Base-by-base conservation (phyloP, 2,797 vertebrate genomes). In the Acomys russatus region DNA sequence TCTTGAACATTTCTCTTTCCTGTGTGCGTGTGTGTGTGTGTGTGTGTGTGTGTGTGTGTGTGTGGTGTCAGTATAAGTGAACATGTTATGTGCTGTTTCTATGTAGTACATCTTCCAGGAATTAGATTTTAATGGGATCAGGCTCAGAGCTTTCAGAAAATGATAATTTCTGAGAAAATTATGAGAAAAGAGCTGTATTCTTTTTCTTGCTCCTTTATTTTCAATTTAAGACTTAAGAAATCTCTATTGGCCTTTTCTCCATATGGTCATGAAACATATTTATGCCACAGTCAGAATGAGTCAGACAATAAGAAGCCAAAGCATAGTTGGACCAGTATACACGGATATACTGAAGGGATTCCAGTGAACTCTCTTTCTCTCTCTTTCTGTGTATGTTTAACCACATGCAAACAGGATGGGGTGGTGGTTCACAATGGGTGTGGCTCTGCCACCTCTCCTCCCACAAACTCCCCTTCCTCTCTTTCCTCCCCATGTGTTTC, bases 401-500 rank as follows among this genome's bases (percentile, higher is more conserved):
- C 97, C 96, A 91, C 96, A 97, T 86, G 74, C 95, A 96, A 97
- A 97, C 97, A 98, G 96, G 96, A 97, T 97, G 97, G 91, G 74
- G 85, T 86, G 86, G 96, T 93, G 96, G 97, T 95, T 96, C 77
- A 1, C 30, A 12, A 25, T 59, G 97, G 97, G 97, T 97, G 95
- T 76, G 96, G 96, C 63, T 88, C 88, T 92, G 92, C 97, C 85
- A 95, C 90, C 95, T 97, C 97, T 95, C 74, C 94, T 96, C 88
- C 96, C 95, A 94, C 96, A 63, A 88, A 95, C 94, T 97, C 95
- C 95, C 96, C 95, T 96, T 95, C 97, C 8, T 94, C 96, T 93
- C 97, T 97, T 95, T 95, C 49, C 56, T 91, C 89, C 63, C 68
- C 96, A 98, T 98, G 97, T 98, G 98, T 98, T 97, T 77, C 96